Conservation (phyloP, 2,888 invertebrate species). For the Clunio marinus region DNA sequence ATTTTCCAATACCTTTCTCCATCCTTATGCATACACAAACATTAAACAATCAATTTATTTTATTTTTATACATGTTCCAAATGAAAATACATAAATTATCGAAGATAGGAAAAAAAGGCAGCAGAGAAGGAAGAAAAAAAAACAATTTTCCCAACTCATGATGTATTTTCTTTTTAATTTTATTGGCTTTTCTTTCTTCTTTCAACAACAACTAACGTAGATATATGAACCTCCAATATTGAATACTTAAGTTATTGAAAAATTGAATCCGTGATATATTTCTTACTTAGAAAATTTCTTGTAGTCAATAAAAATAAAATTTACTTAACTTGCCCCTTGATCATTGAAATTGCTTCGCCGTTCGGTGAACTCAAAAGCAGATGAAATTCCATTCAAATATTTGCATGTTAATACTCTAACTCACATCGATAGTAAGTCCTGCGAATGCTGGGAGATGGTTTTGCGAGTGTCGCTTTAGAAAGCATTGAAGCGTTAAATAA, state of each 20-base stretch:
- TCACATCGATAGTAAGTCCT: constrained; percentile 10
- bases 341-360: not conserved
- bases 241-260: constrained; percentile 5
- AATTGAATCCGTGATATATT: not conserved
- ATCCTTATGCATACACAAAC: constrained; percentile 5
- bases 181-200: constrained; percentile 1
- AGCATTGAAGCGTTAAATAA: constrained; percentile 28
- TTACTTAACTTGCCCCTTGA: not conserved
- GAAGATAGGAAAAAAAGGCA: no score
- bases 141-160: not conserved
- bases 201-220: not conserved
- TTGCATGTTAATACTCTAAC: constrained; percentile 13
- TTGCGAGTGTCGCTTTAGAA: not conserved
- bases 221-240: no score
- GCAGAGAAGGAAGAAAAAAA: not conserved
- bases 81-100: constrained; percentile 18
- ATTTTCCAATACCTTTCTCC: constrained; percentile 14
- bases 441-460: not conserved
- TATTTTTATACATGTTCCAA: constrained; percentile 19
- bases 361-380: not conserved
- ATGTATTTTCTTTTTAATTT: not conserved
- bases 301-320: no score
- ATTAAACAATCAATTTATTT: constrained; percentile 31
- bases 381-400: not conserved
- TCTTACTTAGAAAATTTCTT: not conserved